These are phyloP conservation scores for Teinopalpus imperialis DNA, from an alignment of 2,888 invertebrate species.

Conservation along the genomic window DNA sequence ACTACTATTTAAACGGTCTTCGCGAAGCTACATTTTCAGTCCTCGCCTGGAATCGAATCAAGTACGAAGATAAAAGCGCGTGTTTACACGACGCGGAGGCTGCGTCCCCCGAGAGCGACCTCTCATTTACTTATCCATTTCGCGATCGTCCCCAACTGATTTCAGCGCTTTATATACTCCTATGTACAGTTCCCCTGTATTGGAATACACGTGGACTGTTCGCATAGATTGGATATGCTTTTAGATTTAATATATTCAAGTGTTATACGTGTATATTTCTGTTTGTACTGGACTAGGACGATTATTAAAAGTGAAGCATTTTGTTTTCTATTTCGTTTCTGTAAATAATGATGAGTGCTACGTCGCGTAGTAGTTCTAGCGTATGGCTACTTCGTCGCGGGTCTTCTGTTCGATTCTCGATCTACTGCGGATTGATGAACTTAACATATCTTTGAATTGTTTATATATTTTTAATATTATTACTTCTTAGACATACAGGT, in stretches of 20 bases:
- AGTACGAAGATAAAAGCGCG: slow-evolving; percentile 21
- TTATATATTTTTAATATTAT: too few relatives aligned
- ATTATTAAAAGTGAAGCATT: too few relatives aligned
- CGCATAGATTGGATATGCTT: slow-evolving; percentile 7
- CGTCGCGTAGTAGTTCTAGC: too few relatives aligned
- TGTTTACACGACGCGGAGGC: slow-evolving; percentile 15
- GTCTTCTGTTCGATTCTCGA: too few relatives aligned
- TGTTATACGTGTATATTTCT: too few relatives aligned
- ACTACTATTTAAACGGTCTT: not conserved
- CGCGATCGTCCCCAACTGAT: slow-evolving; percentile 27
- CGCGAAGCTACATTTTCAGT: slow-evolving; percentile 13
- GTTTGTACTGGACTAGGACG: too few relatives aligned
- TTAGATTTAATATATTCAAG: slow-evolving; percentile 5
- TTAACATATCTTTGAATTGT: too few relatives aligned
- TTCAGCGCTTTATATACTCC: slow-evolving; percentile 18
- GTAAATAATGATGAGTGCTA: too few relatives aligned
- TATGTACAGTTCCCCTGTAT: slow-evolving; percentile 17
- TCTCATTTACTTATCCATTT: slow-evolving; percentile 68
- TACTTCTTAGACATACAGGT: too few relatives aligned
- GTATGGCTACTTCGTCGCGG: too few relatives aligned
- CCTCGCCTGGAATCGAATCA: slow-evolving; percentile 14
- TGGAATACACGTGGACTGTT: slow-evolving; percentile 17
- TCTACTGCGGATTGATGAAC: too few relatives aligned
- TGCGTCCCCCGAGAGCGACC: slow-evolving; percentile 55
- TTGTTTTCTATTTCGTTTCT: too few relatives aligned